Percentiles rank a stretch among this genome's conserved stretches.
phyloP scores from a whole-genome alignment of 1,140 invertebrate genomes.

The Microplitis mediator region DNA sequence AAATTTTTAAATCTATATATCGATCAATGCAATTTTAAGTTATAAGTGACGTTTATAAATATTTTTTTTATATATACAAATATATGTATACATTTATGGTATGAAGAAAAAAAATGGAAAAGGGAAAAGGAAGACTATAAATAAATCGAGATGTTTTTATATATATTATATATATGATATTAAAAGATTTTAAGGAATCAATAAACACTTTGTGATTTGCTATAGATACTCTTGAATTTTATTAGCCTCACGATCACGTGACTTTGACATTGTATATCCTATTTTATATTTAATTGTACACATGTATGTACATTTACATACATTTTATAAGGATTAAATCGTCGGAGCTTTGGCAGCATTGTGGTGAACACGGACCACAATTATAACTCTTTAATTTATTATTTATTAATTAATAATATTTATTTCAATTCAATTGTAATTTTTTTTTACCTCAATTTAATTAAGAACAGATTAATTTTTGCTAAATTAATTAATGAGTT shows the following conservation, averaged over 20 bases:
- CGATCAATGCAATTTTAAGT: neutral
- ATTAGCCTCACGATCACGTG: conserved; percentile 43
- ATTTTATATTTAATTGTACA: conserved; percentile 32
- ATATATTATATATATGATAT: neutral
- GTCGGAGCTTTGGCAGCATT: conserved; percentile 53
- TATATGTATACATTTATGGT: neutral
- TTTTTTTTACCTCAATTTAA: conserved; percentile 20
- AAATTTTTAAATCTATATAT: neutral
- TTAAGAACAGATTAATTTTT: conserved; percentile 46
- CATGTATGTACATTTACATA: conserved; percentile 38
- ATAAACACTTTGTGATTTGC: conserved; percentile 49
- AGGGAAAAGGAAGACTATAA: neutral
- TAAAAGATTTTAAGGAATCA: conserved; percentile 34
- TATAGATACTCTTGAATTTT: conserved; percentile 43
- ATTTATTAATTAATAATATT: neutral
- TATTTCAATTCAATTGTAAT: too few relatives aligned
- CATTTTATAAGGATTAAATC: conserved; percentile 41
- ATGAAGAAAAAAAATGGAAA: neutral
- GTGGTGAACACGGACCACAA: conserved; percentile 24
- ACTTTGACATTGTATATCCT: conserved; percentile 41
- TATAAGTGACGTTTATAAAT: neutral
- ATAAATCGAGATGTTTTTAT: neutral
- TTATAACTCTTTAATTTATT: neutral
- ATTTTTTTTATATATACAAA: neutral
- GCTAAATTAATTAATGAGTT: conserved; percentile 34